Percentiles rank a stretch among this genome's conserved stretches.
These are phyloP conservation scores for Copidosoma floridanum DNA, from an alignment of 1,140 invertebrate genomes.

Conservation along the genomic window DNA sequence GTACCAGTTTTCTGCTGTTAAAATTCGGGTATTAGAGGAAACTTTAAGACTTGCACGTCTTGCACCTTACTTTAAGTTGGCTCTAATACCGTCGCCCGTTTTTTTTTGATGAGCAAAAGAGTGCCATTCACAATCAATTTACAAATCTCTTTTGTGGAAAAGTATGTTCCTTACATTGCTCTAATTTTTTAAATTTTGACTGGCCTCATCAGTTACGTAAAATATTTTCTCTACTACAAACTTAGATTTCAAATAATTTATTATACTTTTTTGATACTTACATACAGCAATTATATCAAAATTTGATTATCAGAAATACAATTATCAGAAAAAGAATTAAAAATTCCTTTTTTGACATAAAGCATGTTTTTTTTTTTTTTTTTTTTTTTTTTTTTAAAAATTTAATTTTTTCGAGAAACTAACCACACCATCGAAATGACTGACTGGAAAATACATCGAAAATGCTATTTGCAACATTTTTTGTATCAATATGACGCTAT, in stretches of 20 bases:
- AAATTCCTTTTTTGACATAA: too few species aligned
- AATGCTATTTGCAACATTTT: too few species aligned
- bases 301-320: conserved; percentile 2
- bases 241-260: neutral
- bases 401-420: too few species aligned
- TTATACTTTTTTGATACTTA: neutral
- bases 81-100: conserved; percentile 17
- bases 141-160: neutral
- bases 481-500: too few species aligned
- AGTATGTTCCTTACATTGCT: neutral
- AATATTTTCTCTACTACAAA: neutral
- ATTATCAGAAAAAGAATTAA: too few species aligned
- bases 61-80: neutral
- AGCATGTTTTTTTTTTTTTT: too few species aligned
- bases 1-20: neutral
- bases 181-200: neutral
- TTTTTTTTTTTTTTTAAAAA: too few species aligned
- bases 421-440: too few species aligned
- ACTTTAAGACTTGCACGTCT: conserved; percentile 11
- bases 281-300: conserved; percentile 7
- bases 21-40: neutral
- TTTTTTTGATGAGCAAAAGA: neutral
- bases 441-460: too few species aligned
- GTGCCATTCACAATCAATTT: neutral
- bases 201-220: neutral